phyloP scores from a whole-genome alignment of 2,113 vertebrate genomes.

The Muscicapa adusta region DNA sequence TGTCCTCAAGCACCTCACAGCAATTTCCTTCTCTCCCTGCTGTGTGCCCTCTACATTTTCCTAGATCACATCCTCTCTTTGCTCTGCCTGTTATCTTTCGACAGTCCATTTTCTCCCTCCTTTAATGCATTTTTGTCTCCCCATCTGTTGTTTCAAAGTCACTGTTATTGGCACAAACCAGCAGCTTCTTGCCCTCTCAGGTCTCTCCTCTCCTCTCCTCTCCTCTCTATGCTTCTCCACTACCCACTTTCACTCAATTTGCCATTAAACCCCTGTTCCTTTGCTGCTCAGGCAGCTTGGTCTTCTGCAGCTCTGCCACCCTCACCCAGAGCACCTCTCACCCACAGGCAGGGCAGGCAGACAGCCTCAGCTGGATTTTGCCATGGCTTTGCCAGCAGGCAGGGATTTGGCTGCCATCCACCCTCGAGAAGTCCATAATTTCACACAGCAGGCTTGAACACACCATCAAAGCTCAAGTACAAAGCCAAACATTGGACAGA shows the following conservation, averaged over 20 bases:
- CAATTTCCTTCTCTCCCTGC: background rate
- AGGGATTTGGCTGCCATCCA: background rate
- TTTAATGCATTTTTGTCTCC: background rate
- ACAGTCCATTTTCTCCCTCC: background rate
- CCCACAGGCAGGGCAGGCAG: background rate
- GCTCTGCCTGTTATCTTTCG: background rate
- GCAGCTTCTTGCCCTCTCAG: background rate
- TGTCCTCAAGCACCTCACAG: background rate
- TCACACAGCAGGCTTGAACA: background rate
- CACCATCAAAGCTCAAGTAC: background rate
- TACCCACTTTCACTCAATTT: background rate
- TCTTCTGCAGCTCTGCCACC: background rate
- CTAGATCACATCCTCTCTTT: background rate
- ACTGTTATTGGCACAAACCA: background rate
- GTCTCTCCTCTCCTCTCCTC: background rate
- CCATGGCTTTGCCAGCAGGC: background rate
- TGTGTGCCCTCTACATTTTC: background rate
- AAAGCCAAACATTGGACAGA: background rate
- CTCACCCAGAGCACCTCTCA: background rate
- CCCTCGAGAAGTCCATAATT: background rate
- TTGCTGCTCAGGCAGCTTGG: background rate
- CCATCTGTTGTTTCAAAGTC: background rate
- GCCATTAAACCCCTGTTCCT: background rate
- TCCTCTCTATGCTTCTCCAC: background rate
- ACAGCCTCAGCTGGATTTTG: background rate